Evolutionary conservation across 2,113 vertebrate species (phyloP).

Genomic region (Okapia johnstoni): DNA sequence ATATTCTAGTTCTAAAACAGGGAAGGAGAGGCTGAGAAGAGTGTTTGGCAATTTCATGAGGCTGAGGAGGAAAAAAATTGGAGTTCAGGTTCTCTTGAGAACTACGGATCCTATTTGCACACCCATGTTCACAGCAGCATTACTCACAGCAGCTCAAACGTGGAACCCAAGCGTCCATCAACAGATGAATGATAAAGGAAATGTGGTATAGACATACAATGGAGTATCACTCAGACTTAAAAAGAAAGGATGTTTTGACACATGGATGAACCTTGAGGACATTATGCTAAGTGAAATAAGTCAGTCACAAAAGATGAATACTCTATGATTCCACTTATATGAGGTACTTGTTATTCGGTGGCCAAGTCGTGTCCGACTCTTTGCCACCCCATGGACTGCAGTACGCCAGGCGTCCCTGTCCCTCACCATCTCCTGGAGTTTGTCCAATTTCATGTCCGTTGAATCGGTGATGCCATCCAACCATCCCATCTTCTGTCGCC

Average conservation of each 20-base stretch:
- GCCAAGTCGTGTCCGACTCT: accelerated
- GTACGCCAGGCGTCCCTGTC: not conserved
- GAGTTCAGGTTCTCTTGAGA: not conserved
- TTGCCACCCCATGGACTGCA: not conserved
- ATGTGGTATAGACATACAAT: not conserved
- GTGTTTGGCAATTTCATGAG: not conserved
- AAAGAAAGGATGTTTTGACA: not conserved
- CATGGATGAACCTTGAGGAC: not conserved
- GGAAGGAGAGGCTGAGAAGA: not conserved
- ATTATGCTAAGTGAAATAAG: not conserved
- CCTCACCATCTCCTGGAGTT: not conserved
- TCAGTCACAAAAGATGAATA: not conserved
- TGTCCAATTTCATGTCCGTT: not conserved
- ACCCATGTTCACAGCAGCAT: not conserved
- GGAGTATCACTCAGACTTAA: not conserved
- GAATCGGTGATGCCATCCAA: not conserved
- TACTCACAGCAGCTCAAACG: not conserved
- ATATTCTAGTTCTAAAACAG: not conserved
- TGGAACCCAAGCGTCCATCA: not conserved
- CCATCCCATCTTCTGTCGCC: not conserved
- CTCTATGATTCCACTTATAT: not conserved
- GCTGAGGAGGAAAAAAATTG: not conserved
- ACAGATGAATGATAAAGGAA: not conserved
- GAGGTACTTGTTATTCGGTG: not conserved
- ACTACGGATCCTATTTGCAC: not conserved